These are phyloP conservation scores for Notodonta ziczac DNA, from an alignment of 2,888 invertebrate genomes.

Conservation along the genomic window DNA sequence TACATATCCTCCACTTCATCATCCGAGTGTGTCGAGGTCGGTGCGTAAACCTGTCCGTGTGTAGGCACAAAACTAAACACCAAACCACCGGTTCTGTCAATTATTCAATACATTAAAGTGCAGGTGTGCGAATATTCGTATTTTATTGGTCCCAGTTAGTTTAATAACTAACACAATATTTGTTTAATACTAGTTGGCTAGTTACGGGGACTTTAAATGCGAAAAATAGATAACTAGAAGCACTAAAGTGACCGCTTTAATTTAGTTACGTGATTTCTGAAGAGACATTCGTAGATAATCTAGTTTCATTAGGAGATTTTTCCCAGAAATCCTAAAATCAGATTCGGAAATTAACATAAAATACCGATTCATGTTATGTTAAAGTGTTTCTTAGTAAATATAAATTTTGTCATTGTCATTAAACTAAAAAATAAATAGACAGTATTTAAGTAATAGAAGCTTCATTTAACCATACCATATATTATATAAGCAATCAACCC, in stretches of 20 bases:
- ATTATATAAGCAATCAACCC: constrained; percentile 1
- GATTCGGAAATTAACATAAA: no score
- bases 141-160: constrained; percentile 53
- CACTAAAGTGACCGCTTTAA: constrained; percentile 36
- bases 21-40: no score
- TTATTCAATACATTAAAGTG: constrained; percentile 11
- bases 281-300: constrained; percentile 12
- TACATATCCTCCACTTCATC: no score
- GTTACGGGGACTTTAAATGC: constrained; percentile 20
- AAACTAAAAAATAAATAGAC: background rate
- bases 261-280: constrained; percentile 27
- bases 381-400: no score
- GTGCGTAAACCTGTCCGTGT: no score
- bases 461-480: background rate
- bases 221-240: constrained; percentile 13
- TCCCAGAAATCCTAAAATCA: background rate
- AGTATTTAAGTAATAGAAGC: background rate
- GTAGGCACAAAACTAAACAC: background rate
- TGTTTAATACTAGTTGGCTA: constrained; percentile 54
- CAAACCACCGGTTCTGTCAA: background rate
- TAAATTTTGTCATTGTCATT: background rate
- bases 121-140: constrained; percentile 54
- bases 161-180: constrained; percentile 67
- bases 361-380: no score
- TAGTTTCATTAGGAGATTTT: background rate